Evolutionary conservation across 2,888 invertebrate species (phyloP).

Genomic region (Teleiodes luculella): DNA sequence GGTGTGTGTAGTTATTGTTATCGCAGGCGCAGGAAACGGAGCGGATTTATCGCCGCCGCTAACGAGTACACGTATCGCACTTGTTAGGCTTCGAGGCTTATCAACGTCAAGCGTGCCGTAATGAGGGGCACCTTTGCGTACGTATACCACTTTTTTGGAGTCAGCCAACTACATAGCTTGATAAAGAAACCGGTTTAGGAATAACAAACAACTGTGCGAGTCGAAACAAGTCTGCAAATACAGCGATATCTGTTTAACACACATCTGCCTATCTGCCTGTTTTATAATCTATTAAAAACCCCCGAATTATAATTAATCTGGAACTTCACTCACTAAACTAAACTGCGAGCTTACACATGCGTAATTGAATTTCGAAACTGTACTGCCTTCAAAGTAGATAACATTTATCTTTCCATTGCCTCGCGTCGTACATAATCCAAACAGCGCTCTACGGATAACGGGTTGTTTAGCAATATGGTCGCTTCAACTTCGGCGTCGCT

Average conservation of each 20-base stretch:
- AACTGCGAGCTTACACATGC: not conserved
- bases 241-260: too few relatives aligned
- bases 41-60: constrained; percentile 59
- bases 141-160: not conserved
- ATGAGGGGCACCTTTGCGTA: too few relatives aligned
- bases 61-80: constrained; percentile 59
- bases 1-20: too few relatives aligned
- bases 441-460: not conserved
- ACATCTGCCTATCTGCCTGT: too few relatives aligned
- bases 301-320: too few relatives aligned
- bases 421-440: not conserved
- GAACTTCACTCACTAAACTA: too few relatives aligned
- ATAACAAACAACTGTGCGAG: too few relatives aligned
- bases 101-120: not conserved
- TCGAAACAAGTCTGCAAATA: too few relatives aligned
- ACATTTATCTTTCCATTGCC: not conserved
- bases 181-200: too few relatives aligned
- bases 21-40: constrained; percentile 25
- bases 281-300: too few relatives aligned
- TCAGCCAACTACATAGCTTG: too few relatives aligned
- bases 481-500: not conserved
- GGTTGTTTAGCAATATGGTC: not conserved
- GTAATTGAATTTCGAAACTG: constrained; percentile 1
- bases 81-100: constrained; percentile 38
- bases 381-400: not conserved